These are phyloP conservation scores for Pristionchus japonicus DNA, from an alignment of 2,888 invertebrate species.

Conservation along the genomic window DNA sequence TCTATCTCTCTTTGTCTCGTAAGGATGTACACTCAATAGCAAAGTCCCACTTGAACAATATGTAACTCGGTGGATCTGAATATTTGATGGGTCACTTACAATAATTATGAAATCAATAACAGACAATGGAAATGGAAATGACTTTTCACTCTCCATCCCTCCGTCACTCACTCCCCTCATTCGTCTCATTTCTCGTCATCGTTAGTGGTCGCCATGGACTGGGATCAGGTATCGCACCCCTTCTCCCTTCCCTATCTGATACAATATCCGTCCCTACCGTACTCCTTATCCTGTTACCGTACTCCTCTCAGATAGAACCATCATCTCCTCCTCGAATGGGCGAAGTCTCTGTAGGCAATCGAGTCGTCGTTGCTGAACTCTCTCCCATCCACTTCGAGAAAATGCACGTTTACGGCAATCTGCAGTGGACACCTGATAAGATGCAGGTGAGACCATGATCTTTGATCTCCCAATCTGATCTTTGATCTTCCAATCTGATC, in stretches of 20 bases:
- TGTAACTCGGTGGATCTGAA: not conserved
- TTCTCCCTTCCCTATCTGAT: not conserved
- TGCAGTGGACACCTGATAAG: conserved; percentile 39
- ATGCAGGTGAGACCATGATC: conserved; percentile 28
- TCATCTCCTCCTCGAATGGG: conserved; percentile 2
- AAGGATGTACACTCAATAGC: too few species aligned
- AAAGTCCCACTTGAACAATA: too few species aligned
- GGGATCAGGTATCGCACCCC: not conserved
- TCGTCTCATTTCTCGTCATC: not conserved
- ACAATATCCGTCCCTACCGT: not conserved
- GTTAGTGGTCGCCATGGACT: conserved; percentile 18
- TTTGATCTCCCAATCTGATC: not conserved
- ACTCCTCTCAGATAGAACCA: not conserved
- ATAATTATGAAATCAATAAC: not conserved
- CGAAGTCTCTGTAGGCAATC: not conserved
- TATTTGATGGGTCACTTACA: not conserved
- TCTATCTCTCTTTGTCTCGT: too few species aligned
- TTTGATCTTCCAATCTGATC: not conserved
- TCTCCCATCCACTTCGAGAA: conserved; percentile 7
- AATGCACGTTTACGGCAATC: conserved; percentile 41
- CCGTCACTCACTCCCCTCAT: not conserved
- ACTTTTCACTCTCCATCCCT: not conserved
- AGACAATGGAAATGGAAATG: not conserved
- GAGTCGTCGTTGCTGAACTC: not conserved
- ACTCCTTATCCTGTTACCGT: not conserved